Conservation (phyloP, 2,888 invertebrate genomes). For the Adelphocoris suturalis region DNA sequence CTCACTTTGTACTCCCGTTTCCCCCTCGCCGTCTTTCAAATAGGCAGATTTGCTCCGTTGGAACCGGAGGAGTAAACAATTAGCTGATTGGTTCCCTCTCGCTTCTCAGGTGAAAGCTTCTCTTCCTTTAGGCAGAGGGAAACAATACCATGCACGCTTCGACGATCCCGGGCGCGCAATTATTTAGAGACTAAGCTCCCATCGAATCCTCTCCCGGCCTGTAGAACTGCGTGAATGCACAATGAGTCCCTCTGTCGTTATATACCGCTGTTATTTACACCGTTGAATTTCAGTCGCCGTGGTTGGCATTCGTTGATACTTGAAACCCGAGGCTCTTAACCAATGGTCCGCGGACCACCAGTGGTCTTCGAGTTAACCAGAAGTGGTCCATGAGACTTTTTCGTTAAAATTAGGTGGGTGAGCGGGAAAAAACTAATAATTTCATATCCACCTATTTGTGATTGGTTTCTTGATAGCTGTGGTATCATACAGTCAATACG, state of each 20-base stretch:
- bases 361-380: no score
- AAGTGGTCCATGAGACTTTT: no score
- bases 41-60: conserved; percentile 13
- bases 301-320: no score
- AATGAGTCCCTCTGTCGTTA: background rate
- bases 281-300: no score
- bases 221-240: conserved; percentile 9
- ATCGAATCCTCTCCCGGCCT: background rate
- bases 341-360: no score
- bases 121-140: background rate
- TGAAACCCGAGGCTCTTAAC: no score
- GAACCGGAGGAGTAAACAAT: conserved; percentile 54
- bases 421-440: no score
- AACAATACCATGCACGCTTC: background rate
- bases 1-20: background rate
- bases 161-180: background rate
- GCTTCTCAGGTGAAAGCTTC: conserved; percentile 24
- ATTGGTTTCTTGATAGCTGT: no score
- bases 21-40: background rate
- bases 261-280: conserved; percentile 19
- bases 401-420: no score
- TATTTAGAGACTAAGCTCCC: conserved; percentile 39
- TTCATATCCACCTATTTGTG: no score
- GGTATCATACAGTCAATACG: no score
- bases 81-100: conserved; percentile 56